These are phyloP conservation scores for Sebastes minor DNA, from an alignment of 2,797 vertebrate species.

Conservation along the genomic window DNA sequence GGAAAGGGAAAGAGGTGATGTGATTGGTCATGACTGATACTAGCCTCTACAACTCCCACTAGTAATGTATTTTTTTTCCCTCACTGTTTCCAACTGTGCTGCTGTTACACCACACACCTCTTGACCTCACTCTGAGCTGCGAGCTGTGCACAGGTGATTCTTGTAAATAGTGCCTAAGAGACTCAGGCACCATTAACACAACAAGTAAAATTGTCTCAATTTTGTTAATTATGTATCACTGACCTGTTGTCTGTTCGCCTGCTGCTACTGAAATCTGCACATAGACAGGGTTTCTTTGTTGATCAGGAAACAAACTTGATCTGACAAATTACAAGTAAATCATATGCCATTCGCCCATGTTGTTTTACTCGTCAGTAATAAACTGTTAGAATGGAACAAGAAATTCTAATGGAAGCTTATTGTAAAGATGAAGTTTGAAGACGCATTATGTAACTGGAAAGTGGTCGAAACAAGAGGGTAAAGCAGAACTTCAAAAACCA, in stretches of 20 bases:
- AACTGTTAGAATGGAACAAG: no score
- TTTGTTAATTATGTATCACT: background rate
- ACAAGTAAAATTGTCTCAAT: background rate
- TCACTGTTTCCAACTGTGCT: background rate
- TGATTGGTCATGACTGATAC: constrained; percentile 25
- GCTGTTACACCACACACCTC: background rate
- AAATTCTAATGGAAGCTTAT: background rate
- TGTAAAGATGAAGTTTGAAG: background rate
- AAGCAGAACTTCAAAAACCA: background rate
- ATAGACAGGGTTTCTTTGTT: background rate
- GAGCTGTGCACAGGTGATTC: background rate
- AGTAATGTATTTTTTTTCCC: background rate
- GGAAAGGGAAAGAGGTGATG: background rate
- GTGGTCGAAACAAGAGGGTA: background rate
- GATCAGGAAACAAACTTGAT: background rate
- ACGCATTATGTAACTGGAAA: background rate
- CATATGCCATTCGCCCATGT: background rate
- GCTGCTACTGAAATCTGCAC: background rate
- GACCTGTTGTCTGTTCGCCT: background rate
- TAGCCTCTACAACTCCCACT: background rate
- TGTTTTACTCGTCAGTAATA: no score
- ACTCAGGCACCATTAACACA: background rate
- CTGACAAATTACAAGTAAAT: background rate
- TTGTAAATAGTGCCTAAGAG: background rate
- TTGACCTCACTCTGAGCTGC: background rate